Evolutionary conservation across 1,140 invertebrate species (phyloP).

Genomic region (Battus philenor): DNA sequence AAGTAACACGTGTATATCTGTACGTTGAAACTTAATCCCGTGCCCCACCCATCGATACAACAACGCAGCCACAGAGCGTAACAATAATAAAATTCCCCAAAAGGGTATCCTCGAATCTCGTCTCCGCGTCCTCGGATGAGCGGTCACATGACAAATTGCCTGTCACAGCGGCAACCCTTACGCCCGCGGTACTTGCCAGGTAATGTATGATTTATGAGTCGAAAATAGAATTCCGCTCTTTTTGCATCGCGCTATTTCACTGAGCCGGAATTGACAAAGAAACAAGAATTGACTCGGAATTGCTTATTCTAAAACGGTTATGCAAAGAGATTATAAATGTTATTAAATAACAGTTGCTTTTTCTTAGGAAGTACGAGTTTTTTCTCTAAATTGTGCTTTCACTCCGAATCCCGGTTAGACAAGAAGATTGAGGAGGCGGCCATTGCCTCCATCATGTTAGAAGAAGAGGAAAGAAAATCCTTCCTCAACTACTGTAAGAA

Average conservation of each 20-base stretch:
- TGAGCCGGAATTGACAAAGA: slow-evolving; percentile 13
- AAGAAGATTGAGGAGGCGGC: no score
- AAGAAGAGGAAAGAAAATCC: no score
- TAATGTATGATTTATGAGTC: slow-evolving; percentile 66
- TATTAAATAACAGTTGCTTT: no score
- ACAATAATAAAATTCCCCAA: slow-evolving; percentile 48
- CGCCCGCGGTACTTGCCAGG: slow-evolving; percentile 47
- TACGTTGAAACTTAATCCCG: slow-evolving; percentile 5
- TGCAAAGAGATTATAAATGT: background rate
- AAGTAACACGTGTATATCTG: no score
- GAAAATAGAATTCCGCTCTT: slow-evolving; percentile 39
- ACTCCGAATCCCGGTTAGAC: no score
- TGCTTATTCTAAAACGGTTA: background rate
- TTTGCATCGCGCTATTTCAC: slow-evolving; percentile 3
- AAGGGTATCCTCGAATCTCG: slow-evolving; percentile 42
- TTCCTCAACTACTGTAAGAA: no score
- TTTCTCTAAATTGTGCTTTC: no score
- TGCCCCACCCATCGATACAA: slow-evolving; percentile 20
- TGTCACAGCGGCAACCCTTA: slow-evolving; percentile 44
- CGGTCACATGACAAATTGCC: slow-evolving; percentile 64
- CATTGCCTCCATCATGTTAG: no score
- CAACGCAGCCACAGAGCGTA: slow-evolving; percentile 25
- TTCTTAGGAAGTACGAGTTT: no score
- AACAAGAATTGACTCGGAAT: slow-evolving; percentile 1
- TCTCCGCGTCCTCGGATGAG: slow-evolving; percentile 39